Base-by-base conservation (phyloP, 2,113 vertebrate genomes). In the Dasyornis broadbenti region DNA sequence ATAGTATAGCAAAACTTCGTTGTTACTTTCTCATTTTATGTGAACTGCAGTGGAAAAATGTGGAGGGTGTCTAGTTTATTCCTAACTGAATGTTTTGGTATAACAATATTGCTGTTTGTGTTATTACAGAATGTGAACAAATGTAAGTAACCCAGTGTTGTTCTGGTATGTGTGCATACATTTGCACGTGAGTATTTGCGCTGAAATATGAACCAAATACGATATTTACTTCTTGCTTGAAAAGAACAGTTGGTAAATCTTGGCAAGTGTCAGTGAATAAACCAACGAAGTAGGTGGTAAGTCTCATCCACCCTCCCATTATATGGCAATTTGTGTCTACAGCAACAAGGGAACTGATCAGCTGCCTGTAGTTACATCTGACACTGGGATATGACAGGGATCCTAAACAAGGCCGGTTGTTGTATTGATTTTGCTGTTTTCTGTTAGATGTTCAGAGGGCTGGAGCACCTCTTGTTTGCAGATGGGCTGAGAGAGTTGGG, bases 241-340 rank as follows among this genome's bases (percentile, higher is more conserved):
- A 85, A 79, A 72, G 85, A 90, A 82, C 65, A 93, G 70, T 84
- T 94, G 93, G 86, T 85, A 75, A 75, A 52, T 82, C 61, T 94
- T 92, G 70, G 82, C 82, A 90, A 54, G 47, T 75, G 56, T 65
- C 33, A 57, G 65, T 64, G 72, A 84, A 66, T 66, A 73, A 93
- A 78, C 28, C 80, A 56, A 66, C 89, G 68, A 73, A 87, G 86
- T 42, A 66, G 70, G 73, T 82, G 65, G 52, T 57, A 56, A 88
- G 57, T 82, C 42, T 40, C 53, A 49, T 73, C 9, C 10, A 54
- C 82, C 16, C 52, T 75, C 30, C 44, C 37, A 35, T 50, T 84
- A 23, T 24, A 39, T 70, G 40, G 53, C 56, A 72, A 31, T 80
- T 47, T 42, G 39, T 40, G 45, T 50, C 70, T 54, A 21, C 47